A percentile compares a stretch with the other conserved stretches of the same genome.
These are phyloP conservation scores for Phallusia fumigata DNA, from an alignment of 23 tunicate species.

Conservation along the genomic window DNA sequence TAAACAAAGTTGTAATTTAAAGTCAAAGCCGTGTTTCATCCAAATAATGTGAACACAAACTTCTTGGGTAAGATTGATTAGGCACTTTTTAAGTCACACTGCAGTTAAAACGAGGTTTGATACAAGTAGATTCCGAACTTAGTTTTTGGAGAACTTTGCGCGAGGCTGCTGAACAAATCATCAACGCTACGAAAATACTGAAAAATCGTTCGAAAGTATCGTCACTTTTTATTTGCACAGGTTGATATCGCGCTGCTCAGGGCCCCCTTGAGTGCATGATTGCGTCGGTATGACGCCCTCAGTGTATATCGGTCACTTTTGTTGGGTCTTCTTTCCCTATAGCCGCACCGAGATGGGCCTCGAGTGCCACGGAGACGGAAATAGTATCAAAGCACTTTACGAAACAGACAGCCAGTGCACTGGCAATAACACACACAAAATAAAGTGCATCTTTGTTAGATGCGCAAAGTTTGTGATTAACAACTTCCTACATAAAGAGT, in stretches of 20 bases:
- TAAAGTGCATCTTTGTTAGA: too few species aligned
- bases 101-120: too few species aligned
- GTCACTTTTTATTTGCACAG: background rate
- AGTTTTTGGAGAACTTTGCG: background rate
- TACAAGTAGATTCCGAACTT: too few species aligned
- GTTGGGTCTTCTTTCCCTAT: background rate
- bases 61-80: too few species aligned
- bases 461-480: too few species aligned
- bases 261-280: background rate
- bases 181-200: background rate
- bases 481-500: too few species aligned
- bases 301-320: background rate
- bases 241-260: background rate
- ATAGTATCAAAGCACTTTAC: background rate
- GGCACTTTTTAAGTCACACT: too few species aligned
- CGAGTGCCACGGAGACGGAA: background rate
- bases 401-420: background rate
- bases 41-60: too few species aligned
- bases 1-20: too few species aligned
- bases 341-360: background rate
- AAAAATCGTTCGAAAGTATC: conserved; percentile 1
- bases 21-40: too few species aligned
- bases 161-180: conserved; percentile 6
- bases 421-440: too few species aligned
- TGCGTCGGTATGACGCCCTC: conserved; percentile 6